phyloP scores from a whole-genome alignment of 2,888 invertebrate genomes.

The Tetranychus truncatus region DNA sequence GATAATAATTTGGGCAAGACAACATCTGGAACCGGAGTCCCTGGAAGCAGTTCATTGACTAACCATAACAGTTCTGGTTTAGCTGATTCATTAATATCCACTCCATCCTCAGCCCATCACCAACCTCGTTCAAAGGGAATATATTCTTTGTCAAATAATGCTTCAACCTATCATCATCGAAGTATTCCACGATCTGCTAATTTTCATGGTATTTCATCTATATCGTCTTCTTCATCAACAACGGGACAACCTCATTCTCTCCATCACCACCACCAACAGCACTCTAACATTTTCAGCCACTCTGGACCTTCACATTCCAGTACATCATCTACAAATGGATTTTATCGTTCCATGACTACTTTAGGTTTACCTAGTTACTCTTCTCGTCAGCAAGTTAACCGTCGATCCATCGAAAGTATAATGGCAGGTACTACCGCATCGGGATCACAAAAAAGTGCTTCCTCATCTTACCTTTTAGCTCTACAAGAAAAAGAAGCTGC shows the following conservation, averaged over 20 bases:
- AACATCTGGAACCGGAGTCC: neutral
- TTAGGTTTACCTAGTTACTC: conserved; percentile 26
- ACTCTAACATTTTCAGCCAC: conserved; percentile 12
- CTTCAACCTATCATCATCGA: conserved; percentile 15
- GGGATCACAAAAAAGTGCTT: conserved; percentile 22
- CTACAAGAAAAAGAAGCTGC: conserved; percentile 21
- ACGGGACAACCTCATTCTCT: neutral
- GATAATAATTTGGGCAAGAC: conserved; percentile 11
- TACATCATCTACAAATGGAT: conserved; percentile 21
- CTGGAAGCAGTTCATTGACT: neutral
- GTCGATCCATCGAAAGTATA: conserved; percentile 21
- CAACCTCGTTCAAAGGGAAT: neutral
- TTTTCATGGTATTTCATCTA: conserved; percentile 17
- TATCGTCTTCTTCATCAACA: neutral
- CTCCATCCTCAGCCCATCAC: neutral
- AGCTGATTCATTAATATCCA: neutral
- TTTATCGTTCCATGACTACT: conserved; percentile 28
- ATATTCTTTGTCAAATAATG: conserved; percentile 11
- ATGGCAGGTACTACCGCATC: conserved; percentile 14
- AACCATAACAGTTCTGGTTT: conserved; percentile 8
- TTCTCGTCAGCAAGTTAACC: conserved; percentile 18
- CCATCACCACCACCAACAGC: conserved; percentile 5
- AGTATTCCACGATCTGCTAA: conserved; percentile 16
- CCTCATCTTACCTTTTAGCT: conserved; percentile 20
- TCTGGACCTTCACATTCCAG: conserved; percentile 1